Percentiles rank a stretch among this genome's conserved stretches.
Conservation (phyloP, 1,140 invertebrate genomes). For the Maconellicoccus hirsutus region DNA sequence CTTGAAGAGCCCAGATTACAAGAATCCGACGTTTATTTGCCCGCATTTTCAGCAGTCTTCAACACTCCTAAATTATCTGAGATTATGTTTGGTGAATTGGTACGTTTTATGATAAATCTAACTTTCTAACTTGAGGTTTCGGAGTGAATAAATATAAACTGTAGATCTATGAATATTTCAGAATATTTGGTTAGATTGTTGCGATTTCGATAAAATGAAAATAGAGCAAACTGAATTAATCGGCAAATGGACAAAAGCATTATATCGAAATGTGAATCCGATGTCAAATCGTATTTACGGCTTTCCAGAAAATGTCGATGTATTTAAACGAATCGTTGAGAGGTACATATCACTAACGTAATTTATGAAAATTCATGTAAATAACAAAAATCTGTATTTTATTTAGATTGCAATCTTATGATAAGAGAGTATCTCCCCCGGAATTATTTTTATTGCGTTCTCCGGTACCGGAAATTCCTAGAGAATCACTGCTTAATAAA, state of each 20-base stretch:
- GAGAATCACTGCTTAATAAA: conserved; percentile 32
- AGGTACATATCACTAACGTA: conserved; percentile 25
- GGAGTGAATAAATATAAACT: not conserved
- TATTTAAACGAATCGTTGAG: conserved; percentile 29
- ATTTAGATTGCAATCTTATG: conserved; percentile 44
- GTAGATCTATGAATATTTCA: conserved; percentile 28
- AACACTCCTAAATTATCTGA: conserved; percentile 43
- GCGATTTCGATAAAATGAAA: conserved; percentile 45
- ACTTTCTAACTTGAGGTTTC: not conserved
- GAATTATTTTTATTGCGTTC: conserved; percentile 33
- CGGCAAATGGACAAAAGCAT: conserved; percentile 38
- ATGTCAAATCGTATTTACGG: not conserved
- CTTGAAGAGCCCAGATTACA: conserved; percentile 63
- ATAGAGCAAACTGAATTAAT: conserved; percentile 39
- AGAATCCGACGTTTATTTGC: conserved; percentile 53
- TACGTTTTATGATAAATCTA: not conserved
- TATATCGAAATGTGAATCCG: conserved; percentile 24
- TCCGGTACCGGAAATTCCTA: conserved; percentile 32
- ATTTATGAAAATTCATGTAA: not conserved
- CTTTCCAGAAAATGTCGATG: conserved; percentile 27
- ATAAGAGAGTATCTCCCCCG: conserved; percentile 43
- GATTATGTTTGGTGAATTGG: conserved; percentile 43
- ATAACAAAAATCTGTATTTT: not conserved
- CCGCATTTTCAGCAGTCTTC: conserved; percentile 58
- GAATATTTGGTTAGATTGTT: conserved; percentile 54